These are phyloP conservation scores for Tipula confusa DNA, from an alignment of 2,888 invertebrate species.

Conservation along the genomic window DNA sequence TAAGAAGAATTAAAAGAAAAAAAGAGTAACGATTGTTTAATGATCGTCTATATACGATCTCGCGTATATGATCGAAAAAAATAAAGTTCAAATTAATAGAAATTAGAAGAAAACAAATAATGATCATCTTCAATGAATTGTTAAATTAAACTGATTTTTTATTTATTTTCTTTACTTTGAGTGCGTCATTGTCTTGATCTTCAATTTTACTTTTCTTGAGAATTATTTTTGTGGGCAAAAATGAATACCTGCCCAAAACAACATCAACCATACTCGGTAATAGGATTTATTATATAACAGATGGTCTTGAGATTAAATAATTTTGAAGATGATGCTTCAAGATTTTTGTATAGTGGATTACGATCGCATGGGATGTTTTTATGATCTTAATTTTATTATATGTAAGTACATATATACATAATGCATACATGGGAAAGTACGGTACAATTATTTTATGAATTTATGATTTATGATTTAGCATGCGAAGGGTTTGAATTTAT, in stretches of 20 bases:
- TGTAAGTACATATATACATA: too few relatives aligned
- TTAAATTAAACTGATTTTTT: not conserved
- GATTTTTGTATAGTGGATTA: not conserved
- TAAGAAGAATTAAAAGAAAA: too few relatives aligned
- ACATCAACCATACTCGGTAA: not conserved
- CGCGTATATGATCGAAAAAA: not conserved
- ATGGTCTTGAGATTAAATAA: not conserved
- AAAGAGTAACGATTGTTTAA: not conserved
- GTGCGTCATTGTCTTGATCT: not conserved
- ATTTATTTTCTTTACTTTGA: not conserved
- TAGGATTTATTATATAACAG: not conserved
- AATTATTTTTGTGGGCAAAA: not conserved
- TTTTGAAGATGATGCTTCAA: not conserved
- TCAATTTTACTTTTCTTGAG: not conserved
- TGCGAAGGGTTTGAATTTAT: too few relatives aligned
- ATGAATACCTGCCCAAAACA: not conserved
- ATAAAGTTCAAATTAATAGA: not conserved
- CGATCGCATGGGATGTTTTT: not conserved
- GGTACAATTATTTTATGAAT: not conserved
- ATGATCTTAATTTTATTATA: not conserved
- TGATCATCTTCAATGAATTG: slow-evolving; percentile 20
- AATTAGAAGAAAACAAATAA: slow-evolving; percentile 25
- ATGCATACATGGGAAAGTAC: not conserved
- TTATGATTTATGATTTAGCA: too few relatives aligned
- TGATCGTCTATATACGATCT: not conserved